A percentile compares a stretch with the other conserved stretches of the same genome.
Conservation (phyloP, 2,888 invertebrate genomes). For the Nasonovia ribisnigri region DNA sequence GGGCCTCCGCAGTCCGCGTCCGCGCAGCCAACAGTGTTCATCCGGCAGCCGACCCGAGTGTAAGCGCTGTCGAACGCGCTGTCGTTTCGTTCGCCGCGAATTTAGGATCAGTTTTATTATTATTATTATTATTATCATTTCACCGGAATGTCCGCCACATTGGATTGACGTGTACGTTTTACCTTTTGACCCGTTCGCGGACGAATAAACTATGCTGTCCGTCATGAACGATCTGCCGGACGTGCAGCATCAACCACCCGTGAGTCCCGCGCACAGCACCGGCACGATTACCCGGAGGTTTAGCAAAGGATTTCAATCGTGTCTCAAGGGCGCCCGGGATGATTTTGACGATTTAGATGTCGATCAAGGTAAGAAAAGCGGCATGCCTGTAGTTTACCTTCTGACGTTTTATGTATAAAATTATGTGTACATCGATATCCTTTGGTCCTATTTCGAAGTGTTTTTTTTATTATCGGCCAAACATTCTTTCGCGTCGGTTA, state of each 20-base stretch:
- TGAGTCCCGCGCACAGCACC: slow-evolving; percentile 67
- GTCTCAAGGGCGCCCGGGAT: slow-evolving; percentile 75
- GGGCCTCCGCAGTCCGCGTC: not conserved
- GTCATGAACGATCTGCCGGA: slow-evolving; percentile 55
- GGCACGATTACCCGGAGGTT: slow-evolving; percentile 71
- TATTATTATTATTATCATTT: not conserved
- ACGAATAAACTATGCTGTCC: slow-evolving; percentile 37
- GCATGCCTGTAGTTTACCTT: not conserved
- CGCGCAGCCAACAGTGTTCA: slow-evolving; percentile 27
- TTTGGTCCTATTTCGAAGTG: not conserved
- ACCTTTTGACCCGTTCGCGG: not conserved
- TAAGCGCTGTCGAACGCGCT: not conserved
- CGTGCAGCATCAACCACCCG: slow-evolving; percentile 67
- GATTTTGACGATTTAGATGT: slow-evolving; percentile 54
- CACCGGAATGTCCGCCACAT: not conserved
- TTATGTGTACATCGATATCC: not conserved
- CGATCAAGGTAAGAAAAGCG: slow-evolving; percentile 12
- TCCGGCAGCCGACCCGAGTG: not conserved
- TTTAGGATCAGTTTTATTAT: not conserved
- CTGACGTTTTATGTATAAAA: not conserved
- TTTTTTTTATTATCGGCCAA: not conserved
- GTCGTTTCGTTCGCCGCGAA: slow-evolving; percentile 16
- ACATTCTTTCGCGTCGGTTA: not conserved
- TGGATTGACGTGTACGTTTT: not conserved
- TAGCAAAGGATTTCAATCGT: slow-evolving; percentile 79